phyloP scores from a whole-genome alignment of 2,797 vertebrate genomes.

The Vireo griseus region DNA sequence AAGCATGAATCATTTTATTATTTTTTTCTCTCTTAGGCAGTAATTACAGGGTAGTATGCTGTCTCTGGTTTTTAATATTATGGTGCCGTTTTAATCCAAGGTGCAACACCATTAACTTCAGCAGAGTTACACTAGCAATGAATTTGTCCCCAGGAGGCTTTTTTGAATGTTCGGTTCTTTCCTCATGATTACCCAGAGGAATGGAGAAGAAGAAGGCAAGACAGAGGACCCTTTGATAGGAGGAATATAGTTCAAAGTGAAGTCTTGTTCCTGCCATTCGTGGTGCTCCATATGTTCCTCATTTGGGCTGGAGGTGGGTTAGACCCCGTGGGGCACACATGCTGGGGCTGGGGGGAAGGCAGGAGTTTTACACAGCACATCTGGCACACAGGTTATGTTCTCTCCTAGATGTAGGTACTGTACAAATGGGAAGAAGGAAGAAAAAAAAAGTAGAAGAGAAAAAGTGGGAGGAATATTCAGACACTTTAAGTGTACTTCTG shows the following conservation, averaged over 20 bases:
- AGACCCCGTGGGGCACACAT: not conserved
- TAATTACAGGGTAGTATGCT: conserved; percentile 47
- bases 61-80: conserved; percentile 62
- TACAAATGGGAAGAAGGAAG: not conserved
- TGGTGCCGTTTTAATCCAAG: conserved; percentile 50
- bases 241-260: conserved; percentile 16
- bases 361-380: conserved; percentile 21
- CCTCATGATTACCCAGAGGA: conserved; percentile 47
- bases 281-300: conserved; percentile 54
- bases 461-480: conserved; percentile 28
- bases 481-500: not conserved
- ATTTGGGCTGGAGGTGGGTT: conserved; percentile 42
- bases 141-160: conserved; percentile 56
- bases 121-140: conserved; percentile 28
- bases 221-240: conserved; percentile 54
- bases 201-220: not conserved
- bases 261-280: conserved; percentile 34
- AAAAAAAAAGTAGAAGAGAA: not conserved
- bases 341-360: conserved; percentile 18
- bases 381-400: conserved; percentile 25
- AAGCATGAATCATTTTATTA: conserved; percentile 57
- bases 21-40: conserved; percentile 52
- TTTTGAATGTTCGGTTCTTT: conserved; percentile 24
- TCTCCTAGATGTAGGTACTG: not conserved
- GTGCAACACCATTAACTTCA: conserved; percentile 51